A percentile compares a stretch with the other conserved stretches of the same genome.
phyloP scores from a whole-genome alignment of 2,113 vertebrate species.

The Phyllopteryx taeniolatus region DNA sequence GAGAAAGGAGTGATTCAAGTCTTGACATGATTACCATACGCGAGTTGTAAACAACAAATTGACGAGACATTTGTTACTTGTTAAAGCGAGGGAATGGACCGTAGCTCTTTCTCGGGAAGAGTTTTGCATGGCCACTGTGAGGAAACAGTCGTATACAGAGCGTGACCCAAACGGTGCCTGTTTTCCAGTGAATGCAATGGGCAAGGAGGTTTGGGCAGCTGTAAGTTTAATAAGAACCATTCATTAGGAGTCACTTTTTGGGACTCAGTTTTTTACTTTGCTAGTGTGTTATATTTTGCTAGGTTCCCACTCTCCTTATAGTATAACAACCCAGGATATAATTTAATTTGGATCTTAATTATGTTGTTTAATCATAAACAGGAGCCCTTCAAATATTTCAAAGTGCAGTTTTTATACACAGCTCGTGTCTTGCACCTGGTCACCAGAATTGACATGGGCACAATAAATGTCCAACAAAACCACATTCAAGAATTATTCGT shows the following conservation, averaged over 20 bases:
- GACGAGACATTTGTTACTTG: constrained; percentile 21
- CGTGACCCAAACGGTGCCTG: too few species aligned
- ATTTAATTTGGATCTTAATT: not conserved
- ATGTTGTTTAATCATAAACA: not conserved
- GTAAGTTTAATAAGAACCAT: too few species aligned
- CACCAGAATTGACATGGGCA: not conserved
- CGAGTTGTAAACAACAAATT: constrained; percentile 20
- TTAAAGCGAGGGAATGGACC: constrained; percentile 8
- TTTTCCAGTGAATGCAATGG: too few species aligned
- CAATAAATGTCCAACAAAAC: not conserved
- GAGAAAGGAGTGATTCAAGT: constrained; percentile 27
- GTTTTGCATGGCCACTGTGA: not conserved
- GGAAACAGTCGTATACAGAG: too few species aligned
- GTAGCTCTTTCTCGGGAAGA: not conserved
- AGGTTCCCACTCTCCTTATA: not conserved
- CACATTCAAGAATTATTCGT: constrained; percentile 25
- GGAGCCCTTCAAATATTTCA: not conserved
- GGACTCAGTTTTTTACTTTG: not conserved
- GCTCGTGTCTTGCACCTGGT: not conserved
- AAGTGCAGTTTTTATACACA: not conserved
- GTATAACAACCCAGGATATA: not conserved
- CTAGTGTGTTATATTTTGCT: not conserved
- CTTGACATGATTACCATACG: constrained; percentile 38
- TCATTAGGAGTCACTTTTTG: not conserved
- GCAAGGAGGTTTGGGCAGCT: too few species aligned